Evolutionary conservation across 2,888 invertebrate species (phyloP).

Genomic region (Glyphotaelius pellucidus): DNA sequence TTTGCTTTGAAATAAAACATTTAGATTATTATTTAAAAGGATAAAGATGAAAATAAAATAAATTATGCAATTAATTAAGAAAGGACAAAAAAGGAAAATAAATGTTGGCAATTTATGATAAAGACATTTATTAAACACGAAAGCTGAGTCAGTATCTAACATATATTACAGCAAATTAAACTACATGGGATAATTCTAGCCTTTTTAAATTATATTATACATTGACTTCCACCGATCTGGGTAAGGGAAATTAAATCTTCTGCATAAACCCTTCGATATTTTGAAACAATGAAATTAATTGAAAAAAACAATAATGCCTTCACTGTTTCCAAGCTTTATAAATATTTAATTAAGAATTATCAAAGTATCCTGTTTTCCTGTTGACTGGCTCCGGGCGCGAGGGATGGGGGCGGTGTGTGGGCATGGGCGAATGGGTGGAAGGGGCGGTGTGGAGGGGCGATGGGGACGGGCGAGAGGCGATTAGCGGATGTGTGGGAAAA

Average conservation of each 20-base stretch:
- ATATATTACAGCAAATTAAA: neutral
- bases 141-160: no score
- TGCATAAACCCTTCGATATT: neutral
- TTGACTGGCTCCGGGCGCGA: conserved; percentile 3
- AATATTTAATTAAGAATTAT: conserved; percentile 45
- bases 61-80: no score
- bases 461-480: conserved; percentile 34
- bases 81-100: no score
- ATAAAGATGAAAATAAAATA: no score
- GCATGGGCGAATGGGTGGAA: neutral
- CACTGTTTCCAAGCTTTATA: conserved; percentile 17
- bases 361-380: conserved; percentile 36
- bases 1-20: no score
- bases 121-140: no score
- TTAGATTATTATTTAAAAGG: no score
- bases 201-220: neutral
- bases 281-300: neutral
- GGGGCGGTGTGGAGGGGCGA: neutral
- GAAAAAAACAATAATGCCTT: neutral
- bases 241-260: neutral
- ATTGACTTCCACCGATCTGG: neutral
- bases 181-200: neutral
- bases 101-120: no score
- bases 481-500: conserved; percentile 49
- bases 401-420: neutral